phyloP scores from a whole-genome alignment of 1,140 invertebrate species.

The Brachystomella parvula region DNA sequence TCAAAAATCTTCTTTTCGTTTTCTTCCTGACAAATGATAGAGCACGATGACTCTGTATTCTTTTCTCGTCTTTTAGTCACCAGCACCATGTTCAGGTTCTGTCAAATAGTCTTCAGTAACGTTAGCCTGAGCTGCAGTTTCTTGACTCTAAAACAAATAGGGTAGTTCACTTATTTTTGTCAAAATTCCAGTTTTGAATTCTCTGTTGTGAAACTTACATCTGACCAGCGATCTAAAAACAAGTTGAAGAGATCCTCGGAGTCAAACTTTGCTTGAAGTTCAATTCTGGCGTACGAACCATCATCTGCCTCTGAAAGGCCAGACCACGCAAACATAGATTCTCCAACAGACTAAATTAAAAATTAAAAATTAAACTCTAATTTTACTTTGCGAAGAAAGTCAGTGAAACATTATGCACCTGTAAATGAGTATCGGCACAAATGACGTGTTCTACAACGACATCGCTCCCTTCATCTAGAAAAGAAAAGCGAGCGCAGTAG shows the following conservation, averaged over 20 bases:
- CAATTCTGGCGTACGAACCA: neutral
- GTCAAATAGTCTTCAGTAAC: neutral
- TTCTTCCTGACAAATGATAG: too few relatives aligned
- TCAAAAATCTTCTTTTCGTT: too few relatives aligned
- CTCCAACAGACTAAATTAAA: neutral
- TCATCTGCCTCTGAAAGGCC: neutral
- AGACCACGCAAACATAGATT: neutral
- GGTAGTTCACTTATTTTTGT: neutral
- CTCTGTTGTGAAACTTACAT: neutral
- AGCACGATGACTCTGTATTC: too few relatives aligned
- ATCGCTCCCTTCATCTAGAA: neutral
- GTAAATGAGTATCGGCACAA: neutral
- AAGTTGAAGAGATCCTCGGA: neutral
- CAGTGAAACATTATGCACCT: neutral
- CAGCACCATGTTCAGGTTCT: neutral
- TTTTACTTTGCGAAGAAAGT: neutral
- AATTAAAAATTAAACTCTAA: neutral
- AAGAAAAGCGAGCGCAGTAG: slow-evolving; percentile 1
- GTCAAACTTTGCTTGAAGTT: neutral
- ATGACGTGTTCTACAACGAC: neutral
- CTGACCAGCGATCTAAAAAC: neutral
- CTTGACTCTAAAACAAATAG: neutral
- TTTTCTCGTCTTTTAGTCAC: too few relatives aligned
- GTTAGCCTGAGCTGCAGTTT: neutral
- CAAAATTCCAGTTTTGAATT: neutral